phyloP scores from a whole-genome alignment of 2,797 vertebrate species.

The Spea hammondii region DNA sequence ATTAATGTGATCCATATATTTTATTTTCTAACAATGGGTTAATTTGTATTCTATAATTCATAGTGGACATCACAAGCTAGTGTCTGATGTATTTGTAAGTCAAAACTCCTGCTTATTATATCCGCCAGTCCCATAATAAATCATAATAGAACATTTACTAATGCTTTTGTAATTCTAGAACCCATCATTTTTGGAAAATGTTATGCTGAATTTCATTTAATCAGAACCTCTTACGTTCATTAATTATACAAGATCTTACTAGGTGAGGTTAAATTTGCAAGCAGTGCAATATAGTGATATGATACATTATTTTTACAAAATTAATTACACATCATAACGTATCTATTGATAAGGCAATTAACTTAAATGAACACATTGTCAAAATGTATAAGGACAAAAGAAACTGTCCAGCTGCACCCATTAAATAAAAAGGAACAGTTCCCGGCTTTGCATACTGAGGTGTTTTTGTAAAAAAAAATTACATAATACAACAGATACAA shows the following conservation, averaged over 20 bases:
- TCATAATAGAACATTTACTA: not conserved
- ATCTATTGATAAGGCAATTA: constrained; percentile 29
- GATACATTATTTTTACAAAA: constrained; percentile 26
- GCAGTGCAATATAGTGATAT: constrained; percentile 16
- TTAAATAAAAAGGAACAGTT: constrained; percentile 20
- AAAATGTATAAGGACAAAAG: constrained; percentile 16
- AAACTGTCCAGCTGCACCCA: not conserved
- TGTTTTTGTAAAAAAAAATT: not conserved
- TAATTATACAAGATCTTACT: not conserved
- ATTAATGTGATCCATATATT: too few relatives aligned
- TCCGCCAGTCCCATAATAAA: not conserved
- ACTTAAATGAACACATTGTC: constrained; percentile 21
- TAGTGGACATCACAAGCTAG: too few relatives aligned
- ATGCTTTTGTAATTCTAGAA: not conserved
- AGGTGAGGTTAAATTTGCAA: constrained; percentile 15
- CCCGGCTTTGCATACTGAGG: not conserved
- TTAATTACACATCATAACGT: constrained; percentile 14
- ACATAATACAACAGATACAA: constrained; percentile 4
- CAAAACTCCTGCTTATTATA: not conserved
- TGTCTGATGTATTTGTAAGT: too few relatives aligned
- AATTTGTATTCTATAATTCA: too few relatives aligned
- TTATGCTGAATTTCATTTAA: constrained; percentile 15
- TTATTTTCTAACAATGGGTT: too few relatives aligned
- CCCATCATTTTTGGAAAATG: not conserved
- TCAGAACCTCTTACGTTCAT: not conserved